Conservation (phyloP, 1,140 invertebrate genomes). For the Glossosoma conforme region DNA sequence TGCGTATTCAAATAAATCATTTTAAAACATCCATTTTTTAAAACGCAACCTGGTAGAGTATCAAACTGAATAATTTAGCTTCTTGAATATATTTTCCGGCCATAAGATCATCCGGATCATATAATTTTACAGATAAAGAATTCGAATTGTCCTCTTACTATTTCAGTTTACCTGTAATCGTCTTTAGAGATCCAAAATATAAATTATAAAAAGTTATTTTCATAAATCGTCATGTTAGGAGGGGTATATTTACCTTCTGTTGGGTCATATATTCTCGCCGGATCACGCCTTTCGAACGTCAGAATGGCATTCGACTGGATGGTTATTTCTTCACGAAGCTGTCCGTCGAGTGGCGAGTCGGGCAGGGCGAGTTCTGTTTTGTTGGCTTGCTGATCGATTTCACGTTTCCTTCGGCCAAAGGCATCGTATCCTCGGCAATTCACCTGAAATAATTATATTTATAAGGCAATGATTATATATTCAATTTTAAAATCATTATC, state of each 20-base stretch:
- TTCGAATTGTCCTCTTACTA: too few species aligned
- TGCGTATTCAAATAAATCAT: not conserved
- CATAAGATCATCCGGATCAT: too few species aligned
- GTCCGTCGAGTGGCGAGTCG: constrained; percentile 64
- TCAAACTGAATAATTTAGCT: too few species aligned
- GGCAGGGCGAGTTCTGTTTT: constrained; percentile 55
- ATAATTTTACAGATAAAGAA: too few species aligned
- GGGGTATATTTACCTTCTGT: constrained; percentile 58
- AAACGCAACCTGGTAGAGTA: too few species aligned
- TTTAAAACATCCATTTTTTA: too few species aligned
- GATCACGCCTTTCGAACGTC: constrained; percentile 78
- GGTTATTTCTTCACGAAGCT: constrained; percentile 86
- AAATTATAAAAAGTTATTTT: not conserved
- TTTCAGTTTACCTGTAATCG: too few species aligned
- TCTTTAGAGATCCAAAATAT: not conserved
- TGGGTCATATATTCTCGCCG: constrained; percentile 54
- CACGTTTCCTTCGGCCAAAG: constrained; percentile 74
- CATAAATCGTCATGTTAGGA: constrained; percentile 5
- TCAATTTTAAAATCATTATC: too few species aligned
- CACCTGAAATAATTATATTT: constrained; percentile 65
- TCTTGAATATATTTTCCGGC: too few species aligned
- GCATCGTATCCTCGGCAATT: constrained; percentile 89
- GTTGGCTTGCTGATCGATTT: constrained; percentile 50
- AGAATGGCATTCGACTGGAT: constrained; percentile 89
- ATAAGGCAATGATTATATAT: too few species aligned